phyloP scores from a whole-genome alignment of 2,888 invertebrate species.

The Pseudococcus viburni region DNA sequence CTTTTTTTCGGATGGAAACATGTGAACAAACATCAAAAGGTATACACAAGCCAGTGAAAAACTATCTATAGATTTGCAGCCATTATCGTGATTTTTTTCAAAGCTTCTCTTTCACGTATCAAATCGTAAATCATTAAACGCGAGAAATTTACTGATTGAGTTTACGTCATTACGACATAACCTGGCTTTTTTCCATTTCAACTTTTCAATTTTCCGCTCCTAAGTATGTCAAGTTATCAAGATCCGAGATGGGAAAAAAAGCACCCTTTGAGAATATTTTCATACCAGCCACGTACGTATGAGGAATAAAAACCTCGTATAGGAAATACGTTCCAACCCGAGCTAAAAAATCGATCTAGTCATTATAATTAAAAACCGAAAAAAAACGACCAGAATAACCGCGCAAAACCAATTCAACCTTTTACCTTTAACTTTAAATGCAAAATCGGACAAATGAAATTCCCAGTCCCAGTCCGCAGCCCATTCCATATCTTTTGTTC shows the following conservation, averaged over 20 bases:
- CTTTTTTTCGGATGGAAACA: background rate
- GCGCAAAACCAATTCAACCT: background rate
- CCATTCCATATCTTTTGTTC: background rate
- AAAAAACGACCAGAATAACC: background rate
- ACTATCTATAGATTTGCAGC: background rate
- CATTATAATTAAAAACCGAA: background rate
- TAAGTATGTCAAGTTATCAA: background rate
- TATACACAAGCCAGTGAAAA: background rate
- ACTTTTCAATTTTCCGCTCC: background rate
- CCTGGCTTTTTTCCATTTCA: background rate
- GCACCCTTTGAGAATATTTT: background rate
- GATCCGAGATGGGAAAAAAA: background rate
- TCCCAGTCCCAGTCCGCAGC: background rate
- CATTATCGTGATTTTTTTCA: constrained; percentile 5
- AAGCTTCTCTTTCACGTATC: background rate
- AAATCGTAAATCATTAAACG: background rate
- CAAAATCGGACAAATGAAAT: constrained; percentile 3
- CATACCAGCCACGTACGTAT: background rate
- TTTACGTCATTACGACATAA: background rate
- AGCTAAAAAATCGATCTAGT: constrained; percentile 7
- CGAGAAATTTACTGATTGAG: background rate
- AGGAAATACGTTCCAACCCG: background rate
- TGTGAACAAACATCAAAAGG: background rate
- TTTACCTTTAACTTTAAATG: background rate
- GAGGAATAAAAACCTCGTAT: background rate